Evolutionary conservation across 2,113 vertebrate genomes (phyloP).

Genomic region (Xiphorhynchus elegans): DNA sequence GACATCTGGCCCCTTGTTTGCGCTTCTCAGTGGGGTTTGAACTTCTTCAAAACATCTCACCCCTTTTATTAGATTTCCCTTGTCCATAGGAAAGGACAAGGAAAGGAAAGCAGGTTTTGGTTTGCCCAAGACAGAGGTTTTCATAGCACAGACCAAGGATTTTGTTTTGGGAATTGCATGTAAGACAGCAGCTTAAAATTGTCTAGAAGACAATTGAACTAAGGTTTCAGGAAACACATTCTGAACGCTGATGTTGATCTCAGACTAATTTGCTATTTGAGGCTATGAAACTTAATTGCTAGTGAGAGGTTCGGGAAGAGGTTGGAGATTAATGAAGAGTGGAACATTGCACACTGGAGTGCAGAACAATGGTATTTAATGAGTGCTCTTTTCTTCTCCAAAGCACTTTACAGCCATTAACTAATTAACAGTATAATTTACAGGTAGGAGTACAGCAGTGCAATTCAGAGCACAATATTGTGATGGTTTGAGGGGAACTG

Average conservation of each 20-base stretch:
- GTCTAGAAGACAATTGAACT: neutral
- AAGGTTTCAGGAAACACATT: slow-evolving; percentile 3
- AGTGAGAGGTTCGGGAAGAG: neutral
- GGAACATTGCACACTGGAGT: neutral
- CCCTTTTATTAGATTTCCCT: neutral
- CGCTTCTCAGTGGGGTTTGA: neutral
- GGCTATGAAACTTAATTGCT: slow-evolving; percentile 43
- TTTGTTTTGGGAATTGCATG: neutral
- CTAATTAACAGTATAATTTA: slow-evolving; percentile 65
- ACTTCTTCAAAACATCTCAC: neutral
- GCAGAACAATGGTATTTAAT: slow-evolving; percentile 51
- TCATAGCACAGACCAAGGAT: neutral
- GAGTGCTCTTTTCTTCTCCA: slow-evolving; percentile 51
- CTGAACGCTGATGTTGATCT: neutral
- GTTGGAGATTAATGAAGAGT: slow-evolving; percentile 27
- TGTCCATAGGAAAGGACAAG: neutral
- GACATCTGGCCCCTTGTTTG: neutral
- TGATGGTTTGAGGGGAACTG: slow-evolving; percentile 31
- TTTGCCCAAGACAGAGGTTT: neutral
- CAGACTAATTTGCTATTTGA: slow-evolving; percentile 46
- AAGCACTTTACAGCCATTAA: slow-evolving; percentile 58
- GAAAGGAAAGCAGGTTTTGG: neutral
- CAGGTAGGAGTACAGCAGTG: slow-evolving; percentile 36
- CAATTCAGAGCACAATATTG: slow-evolving; percentile 7
- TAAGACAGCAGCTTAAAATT: neutral